phyloP scores from a whole-genome alignment of 1,140 invertebrate genomes.

The Sitophilus oryzae region DNA sequence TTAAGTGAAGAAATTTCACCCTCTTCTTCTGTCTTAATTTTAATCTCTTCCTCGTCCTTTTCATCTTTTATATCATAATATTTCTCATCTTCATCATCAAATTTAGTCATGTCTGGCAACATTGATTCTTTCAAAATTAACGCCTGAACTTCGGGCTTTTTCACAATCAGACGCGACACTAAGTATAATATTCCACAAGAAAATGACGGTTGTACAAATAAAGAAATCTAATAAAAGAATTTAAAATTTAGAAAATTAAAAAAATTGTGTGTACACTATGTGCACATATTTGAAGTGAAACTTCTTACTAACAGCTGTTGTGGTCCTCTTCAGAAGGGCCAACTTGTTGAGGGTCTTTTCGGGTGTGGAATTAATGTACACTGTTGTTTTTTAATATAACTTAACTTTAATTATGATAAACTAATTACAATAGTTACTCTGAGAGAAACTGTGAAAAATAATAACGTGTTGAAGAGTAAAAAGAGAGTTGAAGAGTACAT shows the following conservation, averaged over 20 bases:
- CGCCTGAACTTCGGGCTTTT: constrained; percentile 30
- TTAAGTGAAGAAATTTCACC: background rate
- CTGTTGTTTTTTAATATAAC: no score
- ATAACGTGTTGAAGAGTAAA: no score
- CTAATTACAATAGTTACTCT: no score
- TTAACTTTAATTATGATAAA: no score
- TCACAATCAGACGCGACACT: constrained; percentile 62
- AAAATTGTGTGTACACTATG: no score
- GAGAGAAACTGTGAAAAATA: no score
- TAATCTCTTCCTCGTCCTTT: constrained; percentile 19
- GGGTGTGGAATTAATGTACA: no score
- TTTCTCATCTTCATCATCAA: constrained; percentile 47
- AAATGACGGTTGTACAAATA: constrained; percentile 55
- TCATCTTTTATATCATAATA: constrained; percentile 48
- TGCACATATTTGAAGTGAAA: no score
- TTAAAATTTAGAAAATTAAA: background rate
- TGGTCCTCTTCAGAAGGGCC: no score
- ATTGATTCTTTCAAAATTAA: constrained; percentile 30
- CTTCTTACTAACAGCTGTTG: no score
- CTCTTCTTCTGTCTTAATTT: constrained; percentile 13
- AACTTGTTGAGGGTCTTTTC: no score
- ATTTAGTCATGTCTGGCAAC: constrained; percentile 30
- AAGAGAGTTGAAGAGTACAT: no score
- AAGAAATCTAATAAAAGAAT: constrained; percentile 41
- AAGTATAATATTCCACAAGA: constrained; percentile 73